Evolutionary conservation across 2,888 invertebrate species (phyloP).

Genomic region (Crocallis elinguaria): DNA sequence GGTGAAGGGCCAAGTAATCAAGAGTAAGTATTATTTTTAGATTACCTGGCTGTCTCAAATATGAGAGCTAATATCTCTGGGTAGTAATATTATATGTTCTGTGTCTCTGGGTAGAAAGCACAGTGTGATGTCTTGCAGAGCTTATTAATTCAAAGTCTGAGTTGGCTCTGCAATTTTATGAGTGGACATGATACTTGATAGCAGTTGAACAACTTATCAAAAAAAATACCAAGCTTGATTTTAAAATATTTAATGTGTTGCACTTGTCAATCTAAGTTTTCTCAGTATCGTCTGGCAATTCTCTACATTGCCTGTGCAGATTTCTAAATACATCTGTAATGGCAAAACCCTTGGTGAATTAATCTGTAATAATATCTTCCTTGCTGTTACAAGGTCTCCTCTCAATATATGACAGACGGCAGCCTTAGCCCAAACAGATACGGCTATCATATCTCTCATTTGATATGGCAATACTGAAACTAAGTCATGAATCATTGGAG

Average conservation of each 20-base stretch:
- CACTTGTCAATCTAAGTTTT: constrained; percentile 66
- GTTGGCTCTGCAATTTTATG: too few relatives aligned
- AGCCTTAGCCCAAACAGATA: constrained; percentile 82
- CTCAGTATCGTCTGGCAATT: constrained; percentile 77
- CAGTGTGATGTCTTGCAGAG: too few relatives aligned
- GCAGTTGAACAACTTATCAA: too few relatives aligned
- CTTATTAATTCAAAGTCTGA: too few relatives aligned
- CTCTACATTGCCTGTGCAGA: constrained; percentile 80
- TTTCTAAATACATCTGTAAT: constrained; percentile 85
- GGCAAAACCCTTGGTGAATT: constrained; percentile 77
- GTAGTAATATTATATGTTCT: too few relatives aligned
- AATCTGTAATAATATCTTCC: constrained; percentile 78
- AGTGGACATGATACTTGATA: too few relatives aligned
- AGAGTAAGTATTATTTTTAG: too few relatives aligned
- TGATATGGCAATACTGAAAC: constrained; percentile 74
- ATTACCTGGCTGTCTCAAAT: too few relatives aligned
- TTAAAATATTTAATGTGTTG: constrained; percentile 50
- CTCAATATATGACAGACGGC: constrained; percentile 78
- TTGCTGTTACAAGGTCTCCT: constrained; percentile 76
- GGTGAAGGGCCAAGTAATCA: too few relatives aligned
- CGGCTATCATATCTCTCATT: constrained; percentile 77
- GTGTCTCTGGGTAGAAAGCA: too few relatives aligned
- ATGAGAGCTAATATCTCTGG: too few relatives aligned
- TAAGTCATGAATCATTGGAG: constrained; percentile 86
- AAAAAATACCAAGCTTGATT: constrained; percentile 13